Conservation (phyloP, 1,140 invertebrate genomes). For the Aphidius gifuensis region DNA sequence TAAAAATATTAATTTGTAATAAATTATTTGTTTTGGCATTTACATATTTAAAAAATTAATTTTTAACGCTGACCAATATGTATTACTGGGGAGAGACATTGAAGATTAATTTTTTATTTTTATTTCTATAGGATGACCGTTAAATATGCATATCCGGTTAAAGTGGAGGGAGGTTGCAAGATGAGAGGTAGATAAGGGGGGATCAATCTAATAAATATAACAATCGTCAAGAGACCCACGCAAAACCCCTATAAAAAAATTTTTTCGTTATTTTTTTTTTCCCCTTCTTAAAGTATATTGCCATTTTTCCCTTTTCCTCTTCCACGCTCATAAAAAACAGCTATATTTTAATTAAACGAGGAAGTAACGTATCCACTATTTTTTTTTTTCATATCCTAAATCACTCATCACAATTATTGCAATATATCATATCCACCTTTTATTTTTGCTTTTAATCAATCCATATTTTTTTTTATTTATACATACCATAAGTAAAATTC, state of each 20-base stretch:
- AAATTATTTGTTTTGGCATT: too few species aligned
- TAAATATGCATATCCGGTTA: slow-evolving; percentile 56
- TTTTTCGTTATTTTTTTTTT: slow-evolving; percentile 28
- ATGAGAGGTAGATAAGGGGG: slow-evolving; percentile 28
- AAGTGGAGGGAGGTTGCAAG: too few species aligned
- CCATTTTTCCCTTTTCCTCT: slow-evolving; percentile 51
- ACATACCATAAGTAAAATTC: background rate
- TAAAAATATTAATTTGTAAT: too few species aligned
- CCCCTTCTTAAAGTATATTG: slow-evolving; percentile 22
- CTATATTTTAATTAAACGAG: slow-evolving; percentile 55
- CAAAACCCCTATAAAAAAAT: slow-evolving; percentile 30
- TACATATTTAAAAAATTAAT: too few species aligned
- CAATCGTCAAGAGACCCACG: slow-evolving; percentile 32
- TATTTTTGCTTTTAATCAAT: background rate
- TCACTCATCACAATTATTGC: slow-evolving; percentile 9
- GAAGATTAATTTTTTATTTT: slow-evolving; percentile 20
- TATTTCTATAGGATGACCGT: slow-evolving; percentile 38
- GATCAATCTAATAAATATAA: slow-evolving; percentile 50
- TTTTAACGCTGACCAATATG: too few species aligned
- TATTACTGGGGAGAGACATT: too few species aligned
- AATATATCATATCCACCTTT: slow-evolving; percentile 10
- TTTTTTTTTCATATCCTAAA: background rate
- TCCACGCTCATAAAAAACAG: slow-evolving; percentile 58
- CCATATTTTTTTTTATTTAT: background rate
- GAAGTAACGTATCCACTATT: slow-evolving; percentile 33